Base-by-base conservation (phyloP, 2,113 vertebrate species). In the Sinocyclocheilus grahami region DNA sequence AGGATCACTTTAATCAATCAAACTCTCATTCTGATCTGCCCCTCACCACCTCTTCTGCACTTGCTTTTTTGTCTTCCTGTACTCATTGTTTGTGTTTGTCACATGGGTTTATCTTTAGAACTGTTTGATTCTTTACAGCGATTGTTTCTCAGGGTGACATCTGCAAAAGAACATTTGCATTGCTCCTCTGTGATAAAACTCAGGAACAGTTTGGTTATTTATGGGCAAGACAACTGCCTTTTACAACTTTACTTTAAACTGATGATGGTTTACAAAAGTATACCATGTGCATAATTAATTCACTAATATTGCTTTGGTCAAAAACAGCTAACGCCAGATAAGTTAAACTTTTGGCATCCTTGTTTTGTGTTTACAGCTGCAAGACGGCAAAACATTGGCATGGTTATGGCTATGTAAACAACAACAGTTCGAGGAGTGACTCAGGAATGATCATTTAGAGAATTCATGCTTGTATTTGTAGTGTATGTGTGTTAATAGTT, bases 61-160 rank as follows among this genome's bases (percentile, higher is more conserved):
- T 85, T n/a, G 1, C 20, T 81, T 60, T 58, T 33, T 46, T 48
- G 78, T 82, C 82, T 62, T 62, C 46, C 74, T 55, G 22, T 14
- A 18, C 33, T n/a, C 10, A 33, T 22, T 83, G 79, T 79, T 83
- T 84, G 82, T 6, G n/a, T 80, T 78, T 83, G 74, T 53, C 63
- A 83, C 51, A 84, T 22, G 33, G 58, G 30, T 48, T 78, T 86
- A 84, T 86, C 74, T 74, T 87, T 78, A 62, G 53, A 65, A 78
- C 76, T 18, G 1, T 75, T 75, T 0, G 3, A 55, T 78, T 53
- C 0, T 51, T 30, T 53, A 78, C 12, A 78, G 24, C 13, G 13
- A 51, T 48, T 76, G 5, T 76, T 74, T 42, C 39, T n/a, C 20
- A 60, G 20, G 14, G 33, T 39, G 30, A 18, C 16, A 24, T 13